Evolutionary conservation across 2,888 invertebrate species (phyloP).

Genomic region (Dioctria linearis): DNA sequence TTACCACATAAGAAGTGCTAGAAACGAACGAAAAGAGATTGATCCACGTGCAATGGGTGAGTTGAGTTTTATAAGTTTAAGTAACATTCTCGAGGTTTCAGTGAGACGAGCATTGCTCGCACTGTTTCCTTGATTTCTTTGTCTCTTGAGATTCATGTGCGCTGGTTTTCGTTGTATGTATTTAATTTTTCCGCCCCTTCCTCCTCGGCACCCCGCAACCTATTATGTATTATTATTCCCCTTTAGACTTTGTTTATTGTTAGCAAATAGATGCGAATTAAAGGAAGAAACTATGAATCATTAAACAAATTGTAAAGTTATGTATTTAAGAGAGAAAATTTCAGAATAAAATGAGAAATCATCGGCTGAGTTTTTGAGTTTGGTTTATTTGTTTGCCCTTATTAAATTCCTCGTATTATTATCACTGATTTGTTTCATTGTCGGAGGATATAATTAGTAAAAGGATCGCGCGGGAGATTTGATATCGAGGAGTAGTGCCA

Average conservation of each 20-base stretch:
- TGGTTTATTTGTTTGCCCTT: not conserved
- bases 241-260: conserved; percentile 34
- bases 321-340: conserved; percentile 50
- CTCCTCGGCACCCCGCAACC: not conserved
- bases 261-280: conserved; percentile 26
- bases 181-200: not conserved
- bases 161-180: not conserved
- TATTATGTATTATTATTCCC: conserved; percentile 6
- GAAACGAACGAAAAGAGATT: not conserved
- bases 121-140: not conserved
- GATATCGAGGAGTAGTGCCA: no score
- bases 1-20: not conserved
- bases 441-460: no score
- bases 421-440: no score
- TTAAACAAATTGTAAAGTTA: conserved; percentile 51
- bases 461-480: no score
- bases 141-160: not conserved
- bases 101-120: not conserved
- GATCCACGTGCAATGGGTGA: not conserved
- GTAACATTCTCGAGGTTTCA: not conserved
- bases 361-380: conserved; percentile 11
- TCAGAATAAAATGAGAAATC: conserved; percentile 45
- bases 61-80: not conserved
- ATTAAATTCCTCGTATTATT: no score
- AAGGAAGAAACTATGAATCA: conserved; percentile 7